These are phyloP conservation scores for Suillia variegata DNA, from an alignment of 2,888 invertebrate species.

Conservation along the genomic window DNA sequence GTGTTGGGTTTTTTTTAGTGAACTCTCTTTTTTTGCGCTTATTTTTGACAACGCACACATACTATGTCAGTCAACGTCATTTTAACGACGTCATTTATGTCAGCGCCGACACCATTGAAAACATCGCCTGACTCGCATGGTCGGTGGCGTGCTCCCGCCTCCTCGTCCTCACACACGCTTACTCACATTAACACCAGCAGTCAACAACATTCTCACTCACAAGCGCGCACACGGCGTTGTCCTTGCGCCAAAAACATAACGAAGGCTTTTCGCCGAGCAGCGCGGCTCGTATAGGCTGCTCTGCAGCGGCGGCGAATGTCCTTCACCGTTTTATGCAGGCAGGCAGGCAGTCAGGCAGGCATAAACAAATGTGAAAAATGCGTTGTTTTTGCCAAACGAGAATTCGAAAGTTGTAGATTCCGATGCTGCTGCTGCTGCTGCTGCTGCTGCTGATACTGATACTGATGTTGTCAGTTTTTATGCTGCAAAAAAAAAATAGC, in stretches of 20 bases:
- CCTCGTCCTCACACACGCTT: neutral
- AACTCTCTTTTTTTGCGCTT: no score
- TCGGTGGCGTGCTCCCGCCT: no score
- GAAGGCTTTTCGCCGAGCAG: no score
- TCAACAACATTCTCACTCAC: neutral
- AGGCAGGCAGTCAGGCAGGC: no score
- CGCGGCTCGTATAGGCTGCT: constrained; percentile 6
- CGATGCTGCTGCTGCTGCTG: constrained; percentile 27
- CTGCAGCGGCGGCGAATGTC: constrained; percentile 26
- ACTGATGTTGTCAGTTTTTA: neutral
- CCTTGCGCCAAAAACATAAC: constrained; percentile 35
- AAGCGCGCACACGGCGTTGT: constrained; percentile 22
- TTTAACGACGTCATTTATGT: constrained; percentile 13
- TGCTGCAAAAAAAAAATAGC: neutral
- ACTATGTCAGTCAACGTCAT: constrained; percentile 8
- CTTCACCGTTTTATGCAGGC: constrained; percentile 37
- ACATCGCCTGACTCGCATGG: no score
- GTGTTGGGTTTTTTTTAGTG: no score
- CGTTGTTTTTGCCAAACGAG: neutral
- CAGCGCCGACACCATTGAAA: constrained; percentile 2
- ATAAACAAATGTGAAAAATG: constrained; percentile 23
- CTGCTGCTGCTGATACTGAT: constrained; percentile 17
- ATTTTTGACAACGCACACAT: neutral
- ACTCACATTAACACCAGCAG: neutral
- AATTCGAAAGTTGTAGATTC: constrained; percentile 32